Conservation (phyloP, 1,140 invertebrate species). For the Steinernema feltiae region DNA sequence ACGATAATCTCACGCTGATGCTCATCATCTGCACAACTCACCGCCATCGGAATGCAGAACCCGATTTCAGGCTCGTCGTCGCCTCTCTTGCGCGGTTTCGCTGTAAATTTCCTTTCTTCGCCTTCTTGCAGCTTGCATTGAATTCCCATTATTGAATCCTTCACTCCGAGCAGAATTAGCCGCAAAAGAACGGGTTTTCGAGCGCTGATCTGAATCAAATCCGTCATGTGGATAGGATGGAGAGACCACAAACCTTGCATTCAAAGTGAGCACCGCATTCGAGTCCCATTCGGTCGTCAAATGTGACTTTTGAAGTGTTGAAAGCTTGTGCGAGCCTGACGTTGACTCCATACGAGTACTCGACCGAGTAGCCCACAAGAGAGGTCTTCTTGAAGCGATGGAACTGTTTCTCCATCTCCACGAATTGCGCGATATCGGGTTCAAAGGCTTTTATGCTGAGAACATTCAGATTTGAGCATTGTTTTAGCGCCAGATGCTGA, state of each 20-base stretch:
- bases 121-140: neutral
- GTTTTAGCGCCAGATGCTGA: neutral
- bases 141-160: neutral
- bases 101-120: neutral
- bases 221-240: neutral
- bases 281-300: neutral
- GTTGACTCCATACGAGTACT: neutral
- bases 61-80: neutral
- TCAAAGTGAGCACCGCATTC: neutral
- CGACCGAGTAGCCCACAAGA: neutral
- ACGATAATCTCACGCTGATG: neutral
- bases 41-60: neutral
- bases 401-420: neutral
- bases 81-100: neutral
- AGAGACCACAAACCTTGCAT: neutral
- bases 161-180: neutral
- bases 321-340: neutral
- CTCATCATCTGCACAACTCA: neutral
- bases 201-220: neutral
- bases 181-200: neutral
- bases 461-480: neutral
- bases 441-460: neutral
- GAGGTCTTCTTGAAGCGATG: neutral
- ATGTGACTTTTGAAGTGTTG: neutral
- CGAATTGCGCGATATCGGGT: neutral